phyloP scores from a whole-genome alignment of 2,113 vertebrate species.

The Xenopus laevis region DNA sequence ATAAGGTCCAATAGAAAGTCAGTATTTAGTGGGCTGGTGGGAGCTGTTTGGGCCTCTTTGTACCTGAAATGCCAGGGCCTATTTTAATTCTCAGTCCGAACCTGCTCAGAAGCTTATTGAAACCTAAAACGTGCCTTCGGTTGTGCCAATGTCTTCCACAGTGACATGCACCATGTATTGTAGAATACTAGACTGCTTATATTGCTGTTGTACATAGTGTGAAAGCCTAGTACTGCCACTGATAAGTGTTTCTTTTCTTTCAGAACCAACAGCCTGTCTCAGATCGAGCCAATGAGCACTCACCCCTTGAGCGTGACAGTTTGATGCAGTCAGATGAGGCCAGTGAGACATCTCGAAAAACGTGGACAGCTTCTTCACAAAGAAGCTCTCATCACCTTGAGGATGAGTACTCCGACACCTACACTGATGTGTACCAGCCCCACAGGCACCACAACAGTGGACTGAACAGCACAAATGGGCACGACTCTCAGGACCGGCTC shows the following conservation, averaged over 20 bases:
- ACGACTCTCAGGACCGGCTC: constrained; percentile 81
- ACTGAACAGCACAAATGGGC: constrained; percentile 77
- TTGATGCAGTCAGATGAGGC: constrained; percentile 90
- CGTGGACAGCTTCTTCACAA: constrained; percentile 63
- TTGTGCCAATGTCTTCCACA: no score
- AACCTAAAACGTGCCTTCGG: no score
- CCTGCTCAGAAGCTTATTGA: no score
- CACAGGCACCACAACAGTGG: constrained; percentile 76
- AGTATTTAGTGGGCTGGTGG: no score
- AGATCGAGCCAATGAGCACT: constrained; percentile 72
- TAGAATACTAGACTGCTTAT: no score
- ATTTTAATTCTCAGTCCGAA: no score
- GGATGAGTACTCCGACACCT: constrained; percentile 70
- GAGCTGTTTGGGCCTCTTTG: no score
- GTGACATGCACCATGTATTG: no score
- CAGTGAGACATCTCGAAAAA: constrained; percentile 78
- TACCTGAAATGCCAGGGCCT: no score
- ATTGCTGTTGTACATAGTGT: not conserved
- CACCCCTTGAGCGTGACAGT: constrained; percentile 88
- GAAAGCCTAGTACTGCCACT: not conserved
- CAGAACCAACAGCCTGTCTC: constrained; percentile 67
- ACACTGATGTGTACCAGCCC: constrained; percentile 87
- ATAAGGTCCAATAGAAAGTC: no score
- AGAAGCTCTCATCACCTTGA: constrained; percentile 73
- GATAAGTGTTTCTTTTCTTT: not conserved